Conservation (phyloP, 2,797 vertebrate genomes). For the Halcyon chelicuti region DNA sequence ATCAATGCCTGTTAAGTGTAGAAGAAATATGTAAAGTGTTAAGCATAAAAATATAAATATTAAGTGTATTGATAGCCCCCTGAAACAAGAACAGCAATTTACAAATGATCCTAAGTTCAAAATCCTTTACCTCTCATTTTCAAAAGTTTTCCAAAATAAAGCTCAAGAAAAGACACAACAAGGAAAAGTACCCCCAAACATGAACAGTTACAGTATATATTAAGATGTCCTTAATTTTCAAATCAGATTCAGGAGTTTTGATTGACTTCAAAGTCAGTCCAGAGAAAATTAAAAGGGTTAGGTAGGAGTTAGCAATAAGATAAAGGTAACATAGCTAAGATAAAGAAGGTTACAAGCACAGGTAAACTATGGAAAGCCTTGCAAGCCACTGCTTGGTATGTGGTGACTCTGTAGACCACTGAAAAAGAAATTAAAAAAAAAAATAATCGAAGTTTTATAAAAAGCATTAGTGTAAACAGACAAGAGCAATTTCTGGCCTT, state of each 20-base stretch:
- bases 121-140: neutral
- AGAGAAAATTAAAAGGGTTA: constrained; percentile 14
- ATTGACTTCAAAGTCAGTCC: neutral
- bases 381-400: neutral
- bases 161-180: neutral
- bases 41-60: neutral
- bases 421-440: rapidly evolving
- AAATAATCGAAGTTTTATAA: neutral
- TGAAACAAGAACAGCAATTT: neutral
- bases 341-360: neutral
- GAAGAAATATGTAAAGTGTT: neutral
- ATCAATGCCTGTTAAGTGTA: neutral
- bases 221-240: neutral
- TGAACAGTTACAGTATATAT: neutral
- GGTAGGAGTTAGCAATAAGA: neutral
- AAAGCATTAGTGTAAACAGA: neutral
- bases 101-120: neutral
- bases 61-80: neutral
- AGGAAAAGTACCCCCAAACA: neutral
- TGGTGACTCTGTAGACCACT: neutral
- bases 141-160: neutral
- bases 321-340: neutral
- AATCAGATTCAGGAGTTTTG: neutral
- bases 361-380: constrained; percentile 10
- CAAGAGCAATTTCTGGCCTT: neutral